Percentiles rank a stretch among this genome's conserved stretches.
Evolutionary conservation across 2,888 invertebrate genomes (phyloP).

Genomic region (Ecliptopera silaceata): DNA sequence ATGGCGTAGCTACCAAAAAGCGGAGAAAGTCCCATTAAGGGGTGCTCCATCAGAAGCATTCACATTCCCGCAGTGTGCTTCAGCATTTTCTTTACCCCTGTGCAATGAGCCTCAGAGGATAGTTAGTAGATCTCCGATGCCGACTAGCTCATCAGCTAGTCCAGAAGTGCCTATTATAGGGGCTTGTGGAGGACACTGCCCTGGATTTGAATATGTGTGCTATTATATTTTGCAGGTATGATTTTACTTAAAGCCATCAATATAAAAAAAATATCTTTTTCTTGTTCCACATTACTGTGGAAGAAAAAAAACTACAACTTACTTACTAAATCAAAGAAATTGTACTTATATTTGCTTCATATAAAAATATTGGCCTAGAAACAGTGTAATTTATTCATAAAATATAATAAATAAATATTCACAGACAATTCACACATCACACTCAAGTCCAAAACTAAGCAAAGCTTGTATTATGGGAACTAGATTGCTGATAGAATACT

Average conservation of each 20-base stretch:
- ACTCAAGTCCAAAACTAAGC: too few species aligned
- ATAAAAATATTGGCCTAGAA: too few species aligned
- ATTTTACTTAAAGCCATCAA: neutral
- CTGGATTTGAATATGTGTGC: slow-evolving; percentile 88
- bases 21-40: slow-evolving; percentile 52
- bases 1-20: slow-evolving; percentile 66
- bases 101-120: slow-evolving; percentile 61
- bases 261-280: too few species aligned
- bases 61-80: slow-evolving; percentile 70
- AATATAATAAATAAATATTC: too few species aligned
- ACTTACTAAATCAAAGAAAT: too few species aligned
- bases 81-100: slow-evolving; percentile 72
- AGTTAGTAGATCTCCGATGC: slow-evolving; percentile 58
- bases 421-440: too few species aligned
- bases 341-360: too few species aligned
- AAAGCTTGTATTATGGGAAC: too few species aligned
- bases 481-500: too few species aligned
- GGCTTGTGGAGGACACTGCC: slow-evolving; percentile 87
- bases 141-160: slow-evolving; percentile 64
- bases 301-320: too few species aligned
- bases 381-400: too few species aligned
- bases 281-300: too few species aligned
- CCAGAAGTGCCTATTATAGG: slow-evolving; percentile 84
- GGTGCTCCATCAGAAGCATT: slow-evolving; percentile 55
- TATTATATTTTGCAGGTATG: slow-evolving; percentile 86